phyloP scores from a whole-genome alignment of 2,888 invertebrate species.

The Pristionchus entomophagus region DNA sequence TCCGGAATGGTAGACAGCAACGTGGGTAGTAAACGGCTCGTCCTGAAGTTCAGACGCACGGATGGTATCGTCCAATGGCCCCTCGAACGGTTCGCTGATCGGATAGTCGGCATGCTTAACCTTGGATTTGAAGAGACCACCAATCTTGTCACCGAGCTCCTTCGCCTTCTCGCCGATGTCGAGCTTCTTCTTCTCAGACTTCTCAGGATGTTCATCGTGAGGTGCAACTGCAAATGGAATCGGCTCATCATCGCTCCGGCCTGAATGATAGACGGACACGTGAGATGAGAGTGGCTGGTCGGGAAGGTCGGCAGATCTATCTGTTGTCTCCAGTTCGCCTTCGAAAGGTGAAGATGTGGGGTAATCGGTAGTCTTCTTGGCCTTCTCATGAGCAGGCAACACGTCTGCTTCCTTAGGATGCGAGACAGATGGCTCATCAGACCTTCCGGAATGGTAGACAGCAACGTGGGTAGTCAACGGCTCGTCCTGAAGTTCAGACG shows the following conservation, averaged over 20 bases:
- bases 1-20: slow-evolving; percentile 40
- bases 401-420: background rate
- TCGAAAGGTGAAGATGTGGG: background rate
- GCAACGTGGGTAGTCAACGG: background rate
- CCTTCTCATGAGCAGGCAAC: background rate
- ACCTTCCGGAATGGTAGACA: slow-evolving; percentile 10
- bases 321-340: background rate
- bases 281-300: background rate
- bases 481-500: background rate
- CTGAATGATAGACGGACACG: background rate
- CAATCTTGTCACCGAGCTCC: slow-evolving; percentile 28
- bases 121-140: slow-evolving; percentile 13
- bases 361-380: background rate
- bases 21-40: slow-evolving; percentile 9
- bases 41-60: background rate
- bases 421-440: background rate
- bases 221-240: background rate
- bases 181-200: slow-evolving; percentile 37
- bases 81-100: slow-evolving; percentile 16
- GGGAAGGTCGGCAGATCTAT: background rate
- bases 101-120: slow-evolving; percentile 32
- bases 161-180: slow-evolving; percentile 28
- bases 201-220: background rate
- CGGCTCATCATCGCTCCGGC: background rate
- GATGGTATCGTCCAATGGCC: background rate